Conservation (phyloP, 1,140 invertebrate species). For the Anastatus disparis region DNA sequence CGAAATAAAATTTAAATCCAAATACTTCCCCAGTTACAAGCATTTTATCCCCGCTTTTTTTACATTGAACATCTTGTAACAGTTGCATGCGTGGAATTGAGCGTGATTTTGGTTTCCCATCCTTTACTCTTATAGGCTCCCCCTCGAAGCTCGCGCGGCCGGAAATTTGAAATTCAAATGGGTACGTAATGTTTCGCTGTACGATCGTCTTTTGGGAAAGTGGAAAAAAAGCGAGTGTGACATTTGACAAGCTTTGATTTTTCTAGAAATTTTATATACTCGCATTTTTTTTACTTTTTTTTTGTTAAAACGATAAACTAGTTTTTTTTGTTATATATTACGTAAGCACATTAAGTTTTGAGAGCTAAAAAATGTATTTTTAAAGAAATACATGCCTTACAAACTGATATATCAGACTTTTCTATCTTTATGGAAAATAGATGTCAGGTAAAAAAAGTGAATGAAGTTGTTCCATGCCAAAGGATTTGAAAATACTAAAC, state of each 20-base stretch:
- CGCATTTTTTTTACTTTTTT: slow-evolving; percentile 2
- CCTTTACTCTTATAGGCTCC: slow-evolving; percentile 10
- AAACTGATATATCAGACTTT: not conserved
- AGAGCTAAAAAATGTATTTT: not conserved
- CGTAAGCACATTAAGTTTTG: not conserved
- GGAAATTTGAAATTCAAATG: slow-evolving; percentile 42
- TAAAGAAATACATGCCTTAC: not conserved
- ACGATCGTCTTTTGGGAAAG: slow-evolving; percentile 25
- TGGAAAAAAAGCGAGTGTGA: slow-evolving; percentile 7
- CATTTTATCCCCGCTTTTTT: no score
- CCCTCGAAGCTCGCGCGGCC: slow-evolving; percentile 24
- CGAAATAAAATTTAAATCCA: no score
- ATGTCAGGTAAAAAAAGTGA: not conserved
- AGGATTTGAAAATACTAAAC: not conserved
- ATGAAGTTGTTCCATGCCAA: not conserved
- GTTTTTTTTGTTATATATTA: not conserved
- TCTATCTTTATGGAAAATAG: slow-evolving; percentile 13
- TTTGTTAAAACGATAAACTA: not conserved
- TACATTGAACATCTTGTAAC: not conserved
- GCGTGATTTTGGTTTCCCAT: slow-evolving; percentile 23
- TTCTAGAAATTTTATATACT: not conserved
- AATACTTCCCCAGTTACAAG: no score
- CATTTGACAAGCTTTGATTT: slow-evolving; percentile 11
- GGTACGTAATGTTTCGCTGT: slow-evolving; percentile 13
- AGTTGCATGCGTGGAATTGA: not conserved